phyloP scores from a whole-genome alignment of 2,797 vertebrate genomes.

The Acanthornis magna region DNA sequence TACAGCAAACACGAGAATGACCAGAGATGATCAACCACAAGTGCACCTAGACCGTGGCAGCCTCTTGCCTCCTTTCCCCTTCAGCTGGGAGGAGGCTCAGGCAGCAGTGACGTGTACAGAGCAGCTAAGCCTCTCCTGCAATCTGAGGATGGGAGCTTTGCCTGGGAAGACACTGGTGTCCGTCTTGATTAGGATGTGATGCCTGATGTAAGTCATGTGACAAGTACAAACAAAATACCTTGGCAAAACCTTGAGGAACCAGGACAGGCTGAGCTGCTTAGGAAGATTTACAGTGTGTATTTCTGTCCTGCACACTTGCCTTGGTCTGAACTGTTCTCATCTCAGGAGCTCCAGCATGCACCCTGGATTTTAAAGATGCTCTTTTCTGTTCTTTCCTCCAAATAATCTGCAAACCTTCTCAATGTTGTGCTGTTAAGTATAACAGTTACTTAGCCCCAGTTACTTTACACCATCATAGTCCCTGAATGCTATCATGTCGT shows the following conservation, averaged over 20 bases:
- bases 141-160: slow-evolving; percentile 35
- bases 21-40: background rate
- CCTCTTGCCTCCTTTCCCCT: background rate
- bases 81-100: background rate
- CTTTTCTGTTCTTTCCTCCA: background rate
- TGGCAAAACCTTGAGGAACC: slow-evolving; percentile 64
- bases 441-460: background rate
- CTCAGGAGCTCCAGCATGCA: background rate
- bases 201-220: slow-evolving; percentile 61
- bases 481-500: background rate
- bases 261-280: slow-evolving; percentile 69
- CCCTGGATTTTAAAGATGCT: background rate
- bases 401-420: background rate
- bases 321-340: slow-evolving; percentile 39
- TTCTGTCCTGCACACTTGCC: slow-evolving; percentile 44
- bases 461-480: background rate
- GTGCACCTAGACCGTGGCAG: background rate
- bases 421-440: background rate
- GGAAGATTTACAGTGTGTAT: slow-evolving; percentile 62
- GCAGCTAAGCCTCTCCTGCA: slow-evolving; percentile 36
- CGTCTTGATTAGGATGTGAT: slow-evolving; percentile 19
- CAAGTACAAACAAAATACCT: slow-evolving; percentile 65
- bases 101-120: background rate
- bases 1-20: background rate
- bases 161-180: slow-evolving; percentile 58